Conservation (phyloP, 1,140 invertebrate species). For the Zaprionus nigranus region DNA sequence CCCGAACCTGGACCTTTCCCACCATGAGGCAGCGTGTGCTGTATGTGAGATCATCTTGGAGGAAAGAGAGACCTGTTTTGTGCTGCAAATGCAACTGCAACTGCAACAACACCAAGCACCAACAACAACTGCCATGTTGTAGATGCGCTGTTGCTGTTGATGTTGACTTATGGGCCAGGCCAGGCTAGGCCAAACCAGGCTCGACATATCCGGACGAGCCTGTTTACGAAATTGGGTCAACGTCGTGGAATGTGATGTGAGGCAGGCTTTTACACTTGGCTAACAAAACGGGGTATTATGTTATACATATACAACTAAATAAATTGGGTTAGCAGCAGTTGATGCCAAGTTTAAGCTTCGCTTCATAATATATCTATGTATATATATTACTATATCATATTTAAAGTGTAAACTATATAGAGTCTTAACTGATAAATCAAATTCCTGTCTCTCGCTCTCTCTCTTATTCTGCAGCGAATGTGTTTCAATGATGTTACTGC, state of each 20-base stretch:
- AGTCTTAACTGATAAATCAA: slow-evolving; percentile 5
- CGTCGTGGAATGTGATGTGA: slow-evolving; percentile 72
- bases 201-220: slow-evolving; percentile 58
- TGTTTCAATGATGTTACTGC: slow-evolving; percentile 83
- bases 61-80: slow-evolving; percentile 60
- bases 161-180: slow-evolving; percentile 70
- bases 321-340: not conserved
- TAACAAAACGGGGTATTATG: not conserved
- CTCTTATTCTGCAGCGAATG: slow-evolving; percentile 76
- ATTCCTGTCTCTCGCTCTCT: slow-evolving; percentile 6
- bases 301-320: not conserved
- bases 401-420: not conserved
- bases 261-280: slow-evolving; percentile 34
- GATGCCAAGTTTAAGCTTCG: not conserved
- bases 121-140: slow-evolving; percentile 52
- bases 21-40: slow-evolving; percentile 34
- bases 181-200: slow-evolving; percentile 24
- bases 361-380: not conserved
- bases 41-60: slow-evolving; percentile 22
- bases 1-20: slow-evolving; percentile 75
- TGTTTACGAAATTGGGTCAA: slow-evolving; percentile 73
- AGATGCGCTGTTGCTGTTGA: slow-evolving; percentile 30
- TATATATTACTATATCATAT: not conserved
- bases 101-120: slow-evolving; percentile 39
- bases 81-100: slow-evolving; percentile 17